A percentile compares a stretch with the other conserved stretches of the same genome.
Evolutionary conservation across 2,113 vertebrate species (phyloP).

Genomic region (Poecile atricapillus): DNA sequence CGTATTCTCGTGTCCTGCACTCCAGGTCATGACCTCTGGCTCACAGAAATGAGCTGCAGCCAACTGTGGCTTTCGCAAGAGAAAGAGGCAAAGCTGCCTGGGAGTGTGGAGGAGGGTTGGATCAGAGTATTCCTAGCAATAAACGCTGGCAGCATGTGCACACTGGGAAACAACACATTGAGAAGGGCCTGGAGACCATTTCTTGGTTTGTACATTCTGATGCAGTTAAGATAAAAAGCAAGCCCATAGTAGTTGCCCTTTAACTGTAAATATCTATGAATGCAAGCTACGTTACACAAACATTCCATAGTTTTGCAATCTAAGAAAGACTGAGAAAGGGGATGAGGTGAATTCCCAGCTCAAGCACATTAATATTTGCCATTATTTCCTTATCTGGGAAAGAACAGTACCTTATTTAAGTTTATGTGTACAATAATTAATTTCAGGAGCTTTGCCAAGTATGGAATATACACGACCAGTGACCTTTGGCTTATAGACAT

Average conservation of each 20-base stretch:
- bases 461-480: not conserved
- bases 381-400: not conserved
- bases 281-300: not conserved
- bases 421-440: not conserved
- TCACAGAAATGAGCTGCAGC: not conserved
- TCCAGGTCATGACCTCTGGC: not conserved
- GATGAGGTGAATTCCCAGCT: not conserved
- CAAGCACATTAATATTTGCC: not conserved
- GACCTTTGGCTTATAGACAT: rapidly evolving
- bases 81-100: not conserved
- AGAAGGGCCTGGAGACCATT: rapidly evolving
- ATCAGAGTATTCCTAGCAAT: not conserved
- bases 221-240: not conserved
- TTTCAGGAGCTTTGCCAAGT: not conserved
- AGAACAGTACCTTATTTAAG: not conserved
- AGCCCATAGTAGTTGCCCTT: not conserved
- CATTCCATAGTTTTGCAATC: not conserved
- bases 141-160: rapidly evolving
- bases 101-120: rapidly evolving
- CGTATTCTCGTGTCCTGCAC: not conserved
- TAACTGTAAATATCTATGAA: not conserved
- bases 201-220: not conserved
- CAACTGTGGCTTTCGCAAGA: not conserved
- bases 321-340: not conserved
- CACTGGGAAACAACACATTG: not conserved